Base-by-base conservation (phyloP, 2,888 invertebrate species). In the Apotomis turbidana region DNA sequence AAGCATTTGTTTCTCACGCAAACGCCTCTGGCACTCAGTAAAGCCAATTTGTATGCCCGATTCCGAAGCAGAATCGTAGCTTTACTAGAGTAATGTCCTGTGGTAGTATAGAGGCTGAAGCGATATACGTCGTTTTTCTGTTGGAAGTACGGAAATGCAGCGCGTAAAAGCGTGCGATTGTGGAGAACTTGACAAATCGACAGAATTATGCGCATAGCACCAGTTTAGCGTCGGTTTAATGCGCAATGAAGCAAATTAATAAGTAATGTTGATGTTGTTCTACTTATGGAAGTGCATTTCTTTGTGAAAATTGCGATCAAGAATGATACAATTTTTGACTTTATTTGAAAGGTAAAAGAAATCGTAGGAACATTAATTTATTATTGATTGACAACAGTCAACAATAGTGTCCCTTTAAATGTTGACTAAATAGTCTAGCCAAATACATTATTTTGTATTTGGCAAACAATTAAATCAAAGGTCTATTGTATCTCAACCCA, bases 1-100 rank as follows among this genome's bases (percentile, higher is more conserved):
- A 81, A 85, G 80, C 74, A 78, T 77, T 71, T 69, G 76, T 78
- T 84, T 86, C 85, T 82, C 87, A 87, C 84, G 86, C 82, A 78
- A 83, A 75, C 76, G 67, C 71, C 74, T 58, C 74, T 68, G 73
- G 75, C 78, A 80, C 77, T 79, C 76, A 57, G 73, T 81, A 78
- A 81, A 76, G 76, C 74, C 71, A 78, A 83, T 84, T 80, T 80
- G 75, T 76, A 80, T 76, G 80, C 75, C 68, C 62, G 74, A 75
- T 74, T 76, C 64, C 66, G 51, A 58, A 59, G 69, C 68, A 68
- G 60, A 68, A 66, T 66, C 55, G n/a, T 12, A 8, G n/a, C 55
- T 12, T 2, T 55, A 36, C 27, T 57, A 27, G 66, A 55, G 12
- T 36, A 51, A 57, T 46, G 46, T 55, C 54, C 27, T 36, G 6